These are phyloP conservation scores for Alentia gelatinosa DNA, from an alignment of 2,888 invertebrate species.

Conservation along the genomic window DNA sequence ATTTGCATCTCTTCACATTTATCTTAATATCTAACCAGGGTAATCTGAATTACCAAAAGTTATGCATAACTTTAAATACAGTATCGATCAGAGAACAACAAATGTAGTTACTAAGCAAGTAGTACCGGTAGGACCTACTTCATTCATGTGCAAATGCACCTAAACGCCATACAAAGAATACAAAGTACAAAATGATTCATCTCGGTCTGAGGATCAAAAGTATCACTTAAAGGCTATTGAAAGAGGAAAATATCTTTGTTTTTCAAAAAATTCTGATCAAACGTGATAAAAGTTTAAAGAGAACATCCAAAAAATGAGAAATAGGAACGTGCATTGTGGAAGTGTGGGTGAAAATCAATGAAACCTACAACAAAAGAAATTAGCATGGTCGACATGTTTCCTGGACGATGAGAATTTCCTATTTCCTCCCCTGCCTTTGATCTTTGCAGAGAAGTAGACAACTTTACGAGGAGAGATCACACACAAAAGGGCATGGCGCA, in stretches of 20 bases:
- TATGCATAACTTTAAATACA: too few species aligned
- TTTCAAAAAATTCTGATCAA: background rate
- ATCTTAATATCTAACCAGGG: too few species aligned
- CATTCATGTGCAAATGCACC: too few species aligned
- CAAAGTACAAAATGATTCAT: too few species aligned
- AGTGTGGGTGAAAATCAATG: background rate
- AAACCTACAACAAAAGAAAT: background rate
- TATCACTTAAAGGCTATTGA: background rate
- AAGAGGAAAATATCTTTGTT: background rate
- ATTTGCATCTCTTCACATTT: too few species aligned
- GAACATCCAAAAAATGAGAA: background rate
- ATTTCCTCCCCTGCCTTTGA: background rate
- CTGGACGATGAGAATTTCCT: background rate
- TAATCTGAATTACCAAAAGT: too few species aligned
- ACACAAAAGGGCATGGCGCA: constrained; percentile 22
- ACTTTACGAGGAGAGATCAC: background rate
- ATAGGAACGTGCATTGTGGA: background rate
- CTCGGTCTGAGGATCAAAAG: background rate
- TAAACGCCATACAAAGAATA: too few species aligned
- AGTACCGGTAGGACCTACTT: too few species aligned
- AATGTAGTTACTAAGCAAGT: too few species aligned
- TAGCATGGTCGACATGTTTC: background rate
- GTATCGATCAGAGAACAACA: too few species aligned
- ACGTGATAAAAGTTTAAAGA: background rate
- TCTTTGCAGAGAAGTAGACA: background rate